Evolutionary conservation across 2,113 vertebrate species (phyloP), one percentile per base, ranked within the genome.

Genomic region (Microtus ochrogaster): DNA sequence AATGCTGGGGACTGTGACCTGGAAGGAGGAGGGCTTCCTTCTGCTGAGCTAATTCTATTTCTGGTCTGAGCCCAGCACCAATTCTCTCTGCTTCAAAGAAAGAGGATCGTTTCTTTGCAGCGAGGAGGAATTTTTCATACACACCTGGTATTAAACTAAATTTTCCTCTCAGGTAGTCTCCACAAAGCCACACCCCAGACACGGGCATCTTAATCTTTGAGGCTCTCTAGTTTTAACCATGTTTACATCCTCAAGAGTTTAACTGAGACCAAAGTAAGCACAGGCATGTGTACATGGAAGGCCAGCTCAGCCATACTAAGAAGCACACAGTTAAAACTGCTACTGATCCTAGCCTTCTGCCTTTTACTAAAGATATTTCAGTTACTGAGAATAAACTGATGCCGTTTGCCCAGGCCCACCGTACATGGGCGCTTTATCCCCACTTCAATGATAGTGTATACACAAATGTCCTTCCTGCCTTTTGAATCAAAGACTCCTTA

Each of bases 31-130:
- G 9, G 9, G 3, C 49, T 81, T 24, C 41, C 49, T 65, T 92
- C 74, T 77, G 21, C n/a, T 72, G 63, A 72, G 26, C 19, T 88
- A 92, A 95, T 97, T 92, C 44, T 63, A 72, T 77, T 95, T 95
- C 58, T 79, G 41, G 26, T 70, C 47, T 49, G 19, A 21, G 58
- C 10, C 70, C 73, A 92, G 58, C 8, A 96, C 9, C 39, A 96
- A 77, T 76, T 97, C 70, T 96, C 95, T 94, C 13, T 86, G 82
- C 68, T 89, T 97, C 65, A 92, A 44, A 92, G 79, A 88, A 92
- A 92, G 92, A 79, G 70, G 61, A 95, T 76, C 81, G 41, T 63
- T 44, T 86, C 83, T 94, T 95, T 83, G 44, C 84, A 52, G 63
- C 58, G 49, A 85, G 47, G 58, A 91, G 21, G 73, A 76, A 41